These are phyloP conservation scores for Proteles cristata DNA, from an alignment of 2,113 vertebrate species.

Conservation along the genomic window DNA sequence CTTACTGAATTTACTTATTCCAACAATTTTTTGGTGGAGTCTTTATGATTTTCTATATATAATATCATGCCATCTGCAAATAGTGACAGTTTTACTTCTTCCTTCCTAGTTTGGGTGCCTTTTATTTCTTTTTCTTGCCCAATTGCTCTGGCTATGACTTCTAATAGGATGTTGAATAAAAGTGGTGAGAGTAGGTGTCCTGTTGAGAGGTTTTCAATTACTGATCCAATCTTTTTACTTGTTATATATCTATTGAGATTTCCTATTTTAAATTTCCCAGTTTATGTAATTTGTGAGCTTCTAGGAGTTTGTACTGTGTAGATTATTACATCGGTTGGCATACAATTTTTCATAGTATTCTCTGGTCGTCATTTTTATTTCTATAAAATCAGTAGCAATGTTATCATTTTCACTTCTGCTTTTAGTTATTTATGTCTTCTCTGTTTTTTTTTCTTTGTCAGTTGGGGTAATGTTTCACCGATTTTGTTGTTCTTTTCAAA, in stretches of 20 bases:
- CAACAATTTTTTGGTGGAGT: background rate
- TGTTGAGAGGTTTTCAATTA: background rate
- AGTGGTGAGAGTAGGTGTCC: background rate
- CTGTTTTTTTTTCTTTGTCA: background rate
- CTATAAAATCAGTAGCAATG: background rate
- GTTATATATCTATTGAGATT: background rate
- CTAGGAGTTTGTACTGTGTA: background rate
- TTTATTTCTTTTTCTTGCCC: background rate
- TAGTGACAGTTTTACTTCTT: background rate
- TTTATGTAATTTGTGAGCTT: background rate
- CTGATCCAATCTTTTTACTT: background rate
- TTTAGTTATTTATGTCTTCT: background rate
- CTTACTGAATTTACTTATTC: background rate
- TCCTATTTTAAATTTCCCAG: background rate
- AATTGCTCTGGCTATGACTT: background rate
- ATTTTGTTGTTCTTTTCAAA: background rate
- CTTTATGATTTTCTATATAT: background rate
- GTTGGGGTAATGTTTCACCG: background rate
- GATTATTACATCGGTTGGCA: background rate
- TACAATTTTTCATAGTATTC: background rate
- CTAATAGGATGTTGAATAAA: background rate
- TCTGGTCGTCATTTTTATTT: background rate
- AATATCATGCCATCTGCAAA: background rate
- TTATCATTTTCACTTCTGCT: background rate
- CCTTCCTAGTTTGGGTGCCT: background rate